Evolutionary conservation across 2,888 invertebrate species (phyloP), one percentile per base, ranked within the genome.

Genomic region (Nemoura dubitans): DNA sequence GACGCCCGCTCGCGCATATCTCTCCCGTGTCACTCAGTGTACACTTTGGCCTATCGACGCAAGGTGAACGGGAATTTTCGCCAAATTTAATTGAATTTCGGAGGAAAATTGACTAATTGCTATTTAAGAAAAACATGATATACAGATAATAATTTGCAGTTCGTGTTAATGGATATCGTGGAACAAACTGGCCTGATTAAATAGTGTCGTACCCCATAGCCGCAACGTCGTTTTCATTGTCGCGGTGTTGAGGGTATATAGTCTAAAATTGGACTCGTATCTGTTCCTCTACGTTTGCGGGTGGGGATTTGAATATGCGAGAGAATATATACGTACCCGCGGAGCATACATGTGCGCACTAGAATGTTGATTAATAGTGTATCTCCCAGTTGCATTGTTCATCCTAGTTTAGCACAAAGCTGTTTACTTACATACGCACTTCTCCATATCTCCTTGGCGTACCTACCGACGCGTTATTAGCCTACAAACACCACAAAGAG

Each of bases 301-400:
- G 78, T 14, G 0, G 27, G 78, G 27, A 78, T 78, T 78, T 78
- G 78, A 28, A 28, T 78, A 28, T 28, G 27, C 78, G 81, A 81
- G 28, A n/a, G n/a, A n/a, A n/a, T n/a, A n/a, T n/a, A n/a, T 29
- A 29, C 29, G n/a, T n/a, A 30, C 30, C 81, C 10, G 30, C 21
- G 30, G 30, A 81, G 27, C 29, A 29, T 81, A 83, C 83, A 42
- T 30, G 27, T 26, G 6, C 29, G 82, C 30, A 30, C 26, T 42
- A 83, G 42, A 42, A 42, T 83, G 83, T 83, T 83, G 83, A 83
- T 83, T 83, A 83, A 83, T 83, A 42, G 43, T 21, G 26, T 43
- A 78, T 78, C 26, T 78, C 78, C 78, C 59, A 59, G 59, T 16
- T 59, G 59, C 59, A 59, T 59, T 59, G 59, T 59, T 59, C 59